Evolutionary conservation across 2,888 invertebrate species (phyloP), one percentile per base, ranked within the genome.

Genomic region (Yponomeuta plumbellus): DNA sequence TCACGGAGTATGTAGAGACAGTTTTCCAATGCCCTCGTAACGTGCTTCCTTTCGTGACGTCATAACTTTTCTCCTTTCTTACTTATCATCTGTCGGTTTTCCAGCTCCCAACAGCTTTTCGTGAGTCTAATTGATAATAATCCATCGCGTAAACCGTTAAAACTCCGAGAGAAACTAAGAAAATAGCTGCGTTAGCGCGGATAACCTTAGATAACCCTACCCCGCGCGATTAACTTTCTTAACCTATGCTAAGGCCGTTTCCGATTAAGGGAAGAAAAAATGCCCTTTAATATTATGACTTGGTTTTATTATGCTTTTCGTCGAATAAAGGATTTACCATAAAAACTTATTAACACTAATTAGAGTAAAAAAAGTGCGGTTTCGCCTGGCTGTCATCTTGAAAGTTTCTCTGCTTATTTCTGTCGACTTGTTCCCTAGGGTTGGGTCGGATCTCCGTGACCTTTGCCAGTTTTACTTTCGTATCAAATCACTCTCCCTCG

Each of bases 21-120:
- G 74, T 68, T 77, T 83, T 84, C 67, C 73, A 69, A 73, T 40
- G 71, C 66, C 58, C 65, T 57, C 57, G 59, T 59, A 65, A 68
- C 67, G 68, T 67, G 67, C 69, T 68, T 68, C 72, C 71, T 73
- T 73, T 71, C 69, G 77, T 84, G 85, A 84, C 87, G 86, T 87
- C 75, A 71, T 77, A 76, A 74, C 74, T 79, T 83, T 79, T 78
- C 79, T 80, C 80, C 78, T 80, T 76, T 79, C 78, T 73, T 79
- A 74, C 81, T 61, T 11, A 62, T 34, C 80, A 80, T 81, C 80
- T 83, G 76, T 74, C 81, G 84, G 84, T 88, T 87, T 89, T 86
- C 85, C 83, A 81, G 84, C 80, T 77, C 79, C 8, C 52, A n/a
- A 17, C 61, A 34, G 21, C 22, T 22, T 58, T 58, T 58, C 44